These are phyloP conservation scores for Grus americana DNA, from an alignment of 2,113 vertebrate species.

Conservation along the genomic window DNA sequence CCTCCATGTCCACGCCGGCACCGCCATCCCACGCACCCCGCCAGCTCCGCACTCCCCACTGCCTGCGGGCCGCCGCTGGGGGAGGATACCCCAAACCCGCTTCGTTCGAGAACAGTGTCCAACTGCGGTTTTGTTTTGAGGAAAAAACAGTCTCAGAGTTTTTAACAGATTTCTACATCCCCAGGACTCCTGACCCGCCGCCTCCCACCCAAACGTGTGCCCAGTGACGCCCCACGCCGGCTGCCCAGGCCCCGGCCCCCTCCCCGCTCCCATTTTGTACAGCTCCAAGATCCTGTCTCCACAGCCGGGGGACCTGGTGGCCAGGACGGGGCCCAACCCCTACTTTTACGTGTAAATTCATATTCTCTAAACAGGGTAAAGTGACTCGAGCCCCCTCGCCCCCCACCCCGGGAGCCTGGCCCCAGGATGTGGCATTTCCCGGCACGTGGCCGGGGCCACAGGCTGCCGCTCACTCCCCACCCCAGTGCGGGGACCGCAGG, in stretches of 20 bases:
- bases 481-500: neutral
- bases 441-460: neutral
- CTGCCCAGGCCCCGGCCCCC: neutral
- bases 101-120: neutral
- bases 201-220: neutral
- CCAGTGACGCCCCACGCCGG: neutral
- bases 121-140: conserved; percentile 25
- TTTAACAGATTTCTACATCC: conserved; percentile 63
- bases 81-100: conserved; percentile 7
- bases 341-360: conserved; percentile 78
- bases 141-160: conserved; percentile 45
- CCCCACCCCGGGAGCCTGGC: neutral
- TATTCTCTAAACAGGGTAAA: conserved; percentile 82
- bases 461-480: neutral
- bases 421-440: conserved; percentile 20
- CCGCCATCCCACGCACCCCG: conserved; percentile 11
- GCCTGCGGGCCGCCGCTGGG: neutral
- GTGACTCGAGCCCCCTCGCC: conserved; percentile 37
- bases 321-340: conserved; percentile 63
- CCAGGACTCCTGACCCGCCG: conserved; percentile 9
- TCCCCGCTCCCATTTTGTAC: conserved; percentile 69
- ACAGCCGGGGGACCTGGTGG: neutral
- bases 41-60: conserved; percentile 34
- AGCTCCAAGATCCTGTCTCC: conserved; percentile 61
- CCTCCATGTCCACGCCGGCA: conserved; percentile 33